These are phyloP conservation scores for Distichodus sexfasciatus DNA, from an alignment of 2,797 vertebrate species.

Conservation along the genomic window DNA sequence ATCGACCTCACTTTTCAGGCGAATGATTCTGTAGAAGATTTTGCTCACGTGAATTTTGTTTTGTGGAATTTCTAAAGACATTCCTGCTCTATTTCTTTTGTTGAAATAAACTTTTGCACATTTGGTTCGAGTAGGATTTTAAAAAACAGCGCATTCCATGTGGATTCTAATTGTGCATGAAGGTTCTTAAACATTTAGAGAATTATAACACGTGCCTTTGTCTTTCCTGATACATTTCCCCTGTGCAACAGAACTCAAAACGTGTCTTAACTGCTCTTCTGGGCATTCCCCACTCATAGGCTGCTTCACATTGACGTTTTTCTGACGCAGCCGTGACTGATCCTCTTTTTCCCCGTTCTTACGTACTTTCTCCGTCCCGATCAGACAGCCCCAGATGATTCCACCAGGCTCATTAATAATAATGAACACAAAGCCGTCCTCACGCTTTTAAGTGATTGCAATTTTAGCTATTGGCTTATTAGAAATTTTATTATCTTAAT, in stretches of 20 bases:
- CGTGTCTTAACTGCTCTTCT: background rate
- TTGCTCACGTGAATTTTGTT: background rate
- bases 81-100: slow-evolving; percentile 63
- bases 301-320: slow-evolving; percentile 61
- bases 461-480: too few relatives aligned
- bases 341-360: slow-evolving; percentile 54
- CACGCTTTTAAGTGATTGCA: too few relatives aligned
- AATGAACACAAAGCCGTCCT: slow-evolving; percentile 13
- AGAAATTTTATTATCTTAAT: too few relatives aligned
- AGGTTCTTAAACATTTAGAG: background rate
- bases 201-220: background rate
- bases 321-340: slow-evolving; percentile 65
- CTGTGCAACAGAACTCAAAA: too few relatives aligned
- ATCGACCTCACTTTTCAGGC: background rate
- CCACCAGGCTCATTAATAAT: slow-evolving; percentile 34
- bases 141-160: too few relatives aligned
- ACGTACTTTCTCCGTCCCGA: slow-evolving; percentile 40
- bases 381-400: background rate
- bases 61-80: slow-evolving; percentile 28
- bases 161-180: too few relatives aligned
- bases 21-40: background rate
- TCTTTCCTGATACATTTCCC: background rate
- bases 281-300: slow-evolving; percentile 47
- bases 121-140: slow-evolving; percentile 41
- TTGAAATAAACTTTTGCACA: slow-evolving; percentile 61